Conservation (phyloP, 2,113 vertebrate genomes). For the Promerops cafer region DNA sequence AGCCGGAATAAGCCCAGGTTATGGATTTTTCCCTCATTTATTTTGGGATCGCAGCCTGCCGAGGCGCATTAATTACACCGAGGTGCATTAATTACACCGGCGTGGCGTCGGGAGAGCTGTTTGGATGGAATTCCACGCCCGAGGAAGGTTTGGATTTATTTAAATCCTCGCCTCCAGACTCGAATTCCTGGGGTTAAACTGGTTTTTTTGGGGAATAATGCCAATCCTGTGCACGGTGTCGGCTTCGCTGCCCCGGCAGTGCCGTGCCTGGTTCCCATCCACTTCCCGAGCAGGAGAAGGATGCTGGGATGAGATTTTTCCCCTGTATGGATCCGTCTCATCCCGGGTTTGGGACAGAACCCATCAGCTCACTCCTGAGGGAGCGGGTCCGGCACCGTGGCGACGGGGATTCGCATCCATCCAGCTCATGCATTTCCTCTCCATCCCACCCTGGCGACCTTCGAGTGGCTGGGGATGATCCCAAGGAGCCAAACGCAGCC, state of each 20-base stretch:
- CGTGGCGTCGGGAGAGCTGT: not conserved
- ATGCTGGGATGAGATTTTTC: not conserved
- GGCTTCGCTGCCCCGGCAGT: accelerated
- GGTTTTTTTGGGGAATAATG: not conserved
- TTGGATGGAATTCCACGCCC: not conserved
- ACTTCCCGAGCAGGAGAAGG: not conserved
- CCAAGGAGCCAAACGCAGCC: not conserved
- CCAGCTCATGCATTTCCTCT: not conserved
- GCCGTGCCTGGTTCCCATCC: not conserved
- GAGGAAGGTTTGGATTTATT: not conserved
- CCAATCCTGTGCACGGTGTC: not conserved
- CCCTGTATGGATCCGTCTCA: accelerated
- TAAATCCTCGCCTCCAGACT: not conserved
- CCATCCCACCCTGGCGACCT: not conserved
- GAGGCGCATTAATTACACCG: not conserved
- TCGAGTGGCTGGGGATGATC: not conserved
- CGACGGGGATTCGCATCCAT: not conserved
- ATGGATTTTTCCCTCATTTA: not conserved
- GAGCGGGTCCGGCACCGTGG: accelerated
- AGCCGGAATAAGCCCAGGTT: not conserved
- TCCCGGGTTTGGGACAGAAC: not conserved
- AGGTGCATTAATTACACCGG: not conserved
- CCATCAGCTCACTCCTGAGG: accelerated
- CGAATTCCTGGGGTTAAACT: not conserved
- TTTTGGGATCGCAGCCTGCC: not conserved